Base-by-base conservation (phyloP, 37 sponge, comb jelly and placozoan genomes). In the Amphimedon queenslandica region DNA sequence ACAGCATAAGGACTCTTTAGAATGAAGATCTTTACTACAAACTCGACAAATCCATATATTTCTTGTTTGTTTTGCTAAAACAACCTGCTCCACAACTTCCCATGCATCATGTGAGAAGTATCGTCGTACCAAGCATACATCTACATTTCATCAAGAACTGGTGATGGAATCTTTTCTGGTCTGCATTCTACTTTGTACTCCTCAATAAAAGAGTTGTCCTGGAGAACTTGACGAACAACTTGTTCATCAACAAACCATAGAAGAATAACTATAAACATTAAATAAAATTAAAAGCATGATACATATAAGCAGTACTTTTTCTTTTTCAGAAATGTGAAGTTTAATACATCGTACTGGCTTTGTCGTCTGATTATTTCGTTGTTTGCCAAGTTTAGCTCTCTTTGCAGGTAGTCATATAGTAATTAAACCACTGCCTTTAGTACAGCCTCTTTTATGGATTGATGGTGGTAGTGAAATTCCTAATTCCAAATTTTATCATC, bases 181-280 rank as follows among this genome's bases (percentile, higher is more conserved):
- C 81, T 38, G 2, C 24, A 18, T 55, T 80, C 81, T 1, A 80
- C 81, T 30, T 71, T 42, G 2, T 80, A 58, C 60, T 80, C 81
- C n/a, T 80, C 81, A 8, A 80, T 57, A 11, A 72, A 20, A 20
- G 23, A 10, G 8, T 28, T 27, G 2, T 21, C 72, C 20, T 21
- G n/a, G 4, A 58, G 32, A 37, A 40, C 81, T 1, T n/a, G 21
- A 2, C 33, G 6, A 23, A 73, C 64, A 23, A 58, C 51, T 3
- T 80, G 65, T 2, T 1, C 3, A 35, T 71, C 64, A 18, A 80
- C 81, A 58, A 80, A 80, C 81, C 73, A 72, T 20, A n/a, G 27
- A 1, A 72, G 56, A 4, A 80, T 80, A 2, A 35, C 81, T 80
- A 42, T 2, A 70, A 11, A 25, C n/a, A n/a, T n/a, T n/a, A n/a